Percentiles rank a stretch among this genome's conserved stretches.
Conservation (phyloP, 1,140 invertebrate species). For the Papilio helenus region DNA sequence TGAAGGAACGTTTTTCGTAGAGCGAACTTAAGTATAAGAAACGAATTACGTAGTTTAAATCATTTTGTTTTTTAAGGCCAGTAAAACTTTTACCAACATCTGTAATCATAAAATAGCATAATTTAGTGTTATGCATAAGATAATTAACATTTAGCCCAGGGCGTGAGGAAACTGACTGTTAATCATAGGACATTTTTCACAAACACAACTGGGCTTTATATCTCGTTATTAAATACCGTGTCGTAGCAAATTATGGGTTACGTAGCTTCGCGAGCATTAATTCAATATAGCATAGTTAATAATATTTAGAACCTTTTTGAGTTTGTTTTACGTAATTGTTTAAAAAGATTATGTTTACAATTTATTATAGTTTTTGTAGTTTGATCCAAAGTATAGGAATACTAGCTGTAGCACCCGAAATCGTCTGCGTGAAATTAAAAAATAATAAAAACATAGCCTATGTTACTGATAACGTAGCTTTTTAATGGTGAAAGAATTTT, state of each 20-base stretch:
- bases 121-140: slow-evolving; percentile 2
- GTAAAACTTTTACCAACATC: neutral
- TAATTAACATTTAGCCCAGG: slow-evolving; percentile 46
- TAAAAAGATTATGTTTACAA: no score
- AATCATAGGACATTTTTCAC: slow-evolving; percentile 58
- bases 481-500: no score
- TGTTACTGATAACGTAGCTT: no score
- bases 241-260: slow-evolving; percentile 41
- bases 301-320: neutral
- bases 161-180: slow-evolving; percentile 52
- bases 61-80: no score
- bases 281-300: slow-evolving; percentile 4
- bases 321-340: neutral
- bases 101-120: neutral
- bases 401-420: neutral
- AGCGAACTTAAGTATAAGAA: neutral
- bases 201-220: slow-evolving; percentile 32
- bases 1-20: neutral
- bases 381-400: no score
- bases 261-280: slow-evolving; percentile 16
- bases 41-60: neutral
- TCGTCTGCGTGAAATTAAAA: no score
- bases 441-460: no score
- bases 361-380: no score
- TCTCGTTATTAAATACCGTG: slow-evolving; percentile 46